These are phyloP conservation scores for Gasteruption jaculator DNA, from an alignment of 2,888 invertebrate species.

Conservation along the genomic window DNA sequence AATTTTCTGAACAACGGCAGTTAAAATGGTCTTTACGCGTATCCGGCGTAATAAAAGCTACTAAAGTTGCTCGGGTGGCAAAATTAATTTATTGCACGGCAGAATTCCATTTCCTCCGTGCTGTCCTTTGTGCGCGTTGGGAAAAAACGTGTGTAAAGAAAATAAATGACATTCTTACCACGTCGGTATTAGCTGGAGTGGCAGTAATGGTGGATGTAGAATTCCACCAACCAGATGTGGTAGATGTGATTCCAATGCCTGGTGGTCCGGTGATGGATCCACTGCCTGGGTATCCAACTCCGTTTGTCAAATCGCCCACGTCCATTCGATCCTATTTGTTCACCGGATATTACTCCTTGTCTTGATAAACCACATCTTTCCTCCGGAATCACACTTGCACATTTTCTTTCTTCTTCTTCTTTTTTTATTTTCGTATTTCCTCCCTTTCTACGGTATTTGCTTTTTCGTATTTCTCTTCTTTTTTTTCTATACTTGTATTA, in stretches of 20 bases:
- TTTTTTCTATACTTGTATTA: background rate
- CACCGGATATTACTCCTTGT: background rate
- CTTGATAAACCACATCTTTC: background rate
- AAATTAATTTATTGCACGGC: too few relatives aligned
- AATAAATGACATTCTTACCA: constrained; percentile 33
- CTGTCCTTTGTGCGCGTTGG: background rate
- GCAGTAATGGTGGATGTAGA: constrained; percentile 42
- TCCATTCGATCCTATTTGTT: constrained; percentile 41
- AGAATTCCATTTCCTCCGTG: background rate
- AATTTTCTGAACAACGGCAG: constrained; percentile 7
- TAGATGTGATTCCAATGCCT: constrained; percentile 35
- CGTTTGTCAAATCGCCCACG: constrained; percentile 42
- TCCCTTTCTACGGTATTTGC: constrained; percentile 10
- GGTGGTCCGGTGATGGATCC: constrained; percentile 42
- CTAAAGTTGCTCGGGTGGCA: background rate
- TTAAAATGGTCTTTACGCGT: background rate
- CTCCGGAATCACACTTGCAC: background rate
- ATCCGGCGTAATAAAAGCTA: constrained; percentile 10
- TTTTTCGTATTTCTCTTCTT: background rate
- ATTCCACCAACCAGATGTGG: constrained; percentile 45
- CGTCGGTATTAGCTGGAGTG: constrained; percentile 44
- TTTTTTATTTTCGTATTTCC: background rate
- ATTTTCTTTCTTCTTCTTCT: background rate
- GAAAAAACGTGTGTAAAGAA: background rate
- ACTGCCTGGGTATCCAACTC: constrained; percentile 39